Evolutionary conservation across 2,113 vertebrate species (phyloP), one percentile per base, ranked within the genome.

Genomic region (Syngnathus typhle): DNA sequence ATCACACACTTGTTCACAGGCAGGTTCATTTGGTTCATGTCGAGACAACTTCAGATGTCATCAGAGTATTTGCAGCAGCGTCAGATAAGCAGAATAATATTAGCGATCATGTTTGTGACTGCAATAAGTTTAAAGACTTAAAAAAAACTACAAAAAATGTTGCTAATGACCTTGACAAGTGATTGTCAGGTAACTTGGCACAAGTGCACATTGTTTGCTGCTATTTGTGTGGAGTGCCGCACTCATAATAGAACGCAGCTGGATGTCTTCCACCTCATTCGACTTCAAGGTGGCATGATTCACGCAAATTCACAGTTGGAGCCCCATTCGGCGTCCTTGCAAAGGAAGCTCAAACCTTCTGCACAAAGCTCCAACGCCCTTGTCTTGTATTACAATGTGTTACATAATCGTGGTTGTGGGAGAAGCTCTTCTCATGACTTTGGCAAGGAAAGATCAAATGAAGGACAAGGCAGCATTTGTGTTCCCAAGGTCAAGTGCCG

Each of bases 361-460:
- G 60, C 82, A 83, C 76, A 74, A 82, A 72, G 52, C 39, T 64
- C 52, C 77, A 65, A 70, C 74, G 72, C 47, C 19, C 68, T 70
- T 73, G 49, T 80, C 78, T 86, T 80, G 76, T 63, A 71, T 85
- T 83, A 84, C 81, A 41, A 60, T 72, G 38, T 64, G 71, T 87
- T 80, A 76, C 47, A 73, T 87, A 82, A 87, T 84, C 67, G 77
- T 84, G 78, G 81, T 82, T 81, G 32, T 79, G 58, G 68, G 54
- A 39, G 77, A 77, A 74, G 71, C 78, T 73, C 64, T 67, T 75
- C 75, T 77, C 67, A 55, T 77, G 71, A 65, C 73, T 74, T 82
- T 41, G 46, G 68, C 60, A 76, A 80, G 66, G 61, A 59, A 75
- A 71, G 73, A 77, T 81, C 71, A 80, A 66, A 81, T 73, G 70